Conservation (phyloP, 2,888 invertebrate species). For the Hypena proboscidalis region DNA sequence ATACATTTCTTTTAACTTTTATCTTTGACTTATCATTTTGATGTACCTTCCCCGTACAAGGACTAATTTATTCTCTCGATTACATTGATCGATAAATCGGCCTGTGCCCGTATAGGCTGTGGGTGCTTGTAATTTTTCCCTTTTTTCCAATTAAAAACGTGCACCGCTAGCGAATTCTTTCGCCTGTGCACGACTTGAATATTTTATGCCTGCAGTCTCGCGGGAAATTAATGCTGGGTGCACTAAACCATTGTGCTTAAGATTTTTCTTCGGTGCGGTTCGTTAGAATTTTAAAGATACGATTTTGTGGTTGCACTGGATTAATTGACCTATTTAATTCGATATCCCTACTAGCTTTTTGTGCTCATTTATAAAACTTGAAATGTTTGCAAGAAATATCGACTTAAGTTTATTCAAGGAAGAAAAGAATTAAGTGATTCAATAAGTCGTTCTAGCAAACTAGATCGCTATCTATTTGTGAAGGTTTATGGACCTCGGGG, state of each 20-base stretch:
- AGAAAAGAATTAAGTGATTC: slow-evolving; percentile 14
- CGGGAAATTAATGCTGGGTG: slow-evolving; percentile 70
- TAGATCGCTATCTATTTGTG: slow-evolving; percentile 43
- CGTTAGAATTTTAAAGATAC: slow-evolving; percentile 51
- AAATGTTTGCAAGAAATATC: slow-evolving; percentile 11
- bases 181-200: slow-evolving; percentile 62
- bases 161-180: slow-evolving; percentile 59
- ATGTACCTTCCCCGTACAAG: too few species aligned
- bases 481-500: slow-evolving; percentile 42
- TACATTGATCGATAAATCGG: slow-evolving; percentile 39
- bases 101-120: slow-evolving; percentile 34
- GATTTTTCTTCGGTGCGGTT: slow-evolving; percentile 53
- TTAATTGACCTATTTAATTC: slow-evolving; percentile 24
- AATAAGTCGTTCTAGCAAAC: slow-evolving; percentile 27
- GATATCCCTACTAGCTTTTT: neutral
- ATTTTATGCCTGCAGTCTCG: slow-evolving; percentile 66
- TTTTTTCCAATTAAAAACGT: slow-evolving; percentile 66
- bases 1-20: too few species aligned
- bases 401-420: slow-evolving; percentile 6
- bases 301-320: slow-evolving; percentile 23
- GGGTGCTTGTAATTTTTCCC: slow-evolving; percentile 44
- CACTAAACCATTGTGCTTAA: slow-evolving; percentile 63
- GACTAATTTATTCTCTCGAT: slow-evolving; percentile 33
- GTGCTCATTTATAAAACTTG: neutral
- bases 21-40: too few species aligned